Evolutionary conservation across 2,113 vertebrate genomes (phyloP), one percentile per base, ranked within the genome.

Genomic region (Coracopsis vasa): DNA sequence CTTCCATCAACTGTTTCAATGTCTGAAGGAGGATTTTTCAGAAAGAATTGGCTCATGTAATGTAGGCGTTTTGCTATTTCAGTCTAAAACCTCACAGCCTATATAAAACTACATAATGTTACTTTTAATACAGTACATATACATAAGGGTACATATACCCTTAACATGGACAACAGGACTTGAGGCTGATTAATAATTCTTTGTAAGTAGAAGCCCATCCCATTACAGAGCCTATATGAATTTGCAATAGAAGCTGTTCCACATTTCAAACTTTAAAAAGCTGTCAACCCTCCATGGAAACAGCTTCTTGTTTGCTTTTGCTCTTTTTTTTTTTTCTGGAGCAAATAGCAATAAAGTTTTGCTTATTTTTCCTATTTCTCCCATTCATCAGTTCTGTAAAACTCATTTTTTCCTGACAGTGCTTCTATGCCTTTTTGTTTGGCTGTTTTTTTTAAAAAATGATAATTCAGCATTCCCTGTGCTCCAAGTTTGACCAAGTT

Each of bases 401-500:
- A 65, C 5, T 69, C 7, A 13, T 2, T 53, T 86, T 74, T 70
- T 64, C 39, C 28, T 60, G 25, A 53, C 16, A 53, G 6, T 33
- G 2, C 6, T 47, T 72, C 28, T 33, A 60, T 81, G 16, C 10
- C 3, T n/a, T 56, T 81, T 27, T 51, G 7, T 81, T 73, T 48
- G 8, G 4, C 60, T 60, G 12, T 41, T 10, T 28, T 37, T 51
- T 66, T 41, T 53, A 3, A 2, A 20, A 10, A 85, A 72, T 54
- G 19, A 14, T 58, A 86, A 58, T 72, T 44, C 24, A 79, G 3
- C 7, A 25, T 73, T 77, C 23, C 16, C 9, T 64, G 5, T 44
- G 28, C 25, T 47, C 42, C 45, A 39, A 28, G 7, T 66, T 61
- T 71, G n/a, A 23, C n/a, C 39, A 15, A 0, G 0, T 58, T 60